Base-by-base conservation (phyloP, 2,113 vertebrate species). In the Cephalopterus ornatus region DNA sequence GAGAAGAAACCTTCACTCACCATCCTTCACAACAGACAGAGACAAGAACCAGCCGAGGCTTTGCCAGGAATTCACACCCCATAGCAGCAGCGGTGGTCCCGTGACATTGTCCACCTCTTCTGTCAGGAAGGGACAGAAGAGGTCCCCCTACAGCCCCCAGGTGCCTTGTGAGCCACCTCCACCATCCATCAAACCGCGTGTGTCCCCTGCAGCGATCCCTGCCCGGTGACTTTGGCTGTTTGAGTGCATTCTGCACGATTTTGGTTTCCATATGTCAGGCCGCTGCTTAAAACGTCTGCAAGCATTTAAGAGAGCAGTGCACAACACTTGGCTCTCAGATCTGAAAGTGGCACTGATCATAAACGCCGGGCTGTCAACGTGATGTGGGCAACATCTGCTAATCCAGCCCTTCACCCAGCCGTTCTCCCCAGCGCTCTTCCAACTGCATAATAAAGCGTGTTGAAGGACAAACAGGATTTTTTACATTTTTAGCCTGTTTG, bases 371-470 rank as follows among this genome's bases (percentile, higher is more conserved):
- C 76, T 85, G 91, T 90, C 95, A 91, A 12, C 5, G 5, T 22
- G 76, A 24, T 30, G 58, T 58, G 91, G 91, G 94, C 93, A 91
- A 82, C 93, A 93, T 91, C 93, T 96, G 93, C 89, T 85, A 11
- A 74, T 2, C 44, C 85, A 92, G 81, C 71, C 92, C 85, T 76
- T 70, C 46, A 5, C 83, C 79, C 84, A 83, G 74, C 63, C 62
- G 0, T 8, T 42, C 88, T 58, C 59, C 92, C 70, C 62, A 39
- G 62, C 5, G 1, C 84, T 74, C 73, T 42, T 63, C 87, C 81
- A 23, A 32, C 92, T 49, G 92, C 76, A 78, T 56, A n/a, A 52
- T 61, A 79, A 85, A 86, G 22, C 5, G 2, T 59, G 85, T 23
- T 90, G 94, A 94, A 96, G 89, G 94, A 88, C 32, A 4, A 83